These are phyloP conservation scores for Machaerirhynchus nigripectus DNA, from an alignment of 2,113 vertebrate genomes.

Conservation along the genomic window DNA sequence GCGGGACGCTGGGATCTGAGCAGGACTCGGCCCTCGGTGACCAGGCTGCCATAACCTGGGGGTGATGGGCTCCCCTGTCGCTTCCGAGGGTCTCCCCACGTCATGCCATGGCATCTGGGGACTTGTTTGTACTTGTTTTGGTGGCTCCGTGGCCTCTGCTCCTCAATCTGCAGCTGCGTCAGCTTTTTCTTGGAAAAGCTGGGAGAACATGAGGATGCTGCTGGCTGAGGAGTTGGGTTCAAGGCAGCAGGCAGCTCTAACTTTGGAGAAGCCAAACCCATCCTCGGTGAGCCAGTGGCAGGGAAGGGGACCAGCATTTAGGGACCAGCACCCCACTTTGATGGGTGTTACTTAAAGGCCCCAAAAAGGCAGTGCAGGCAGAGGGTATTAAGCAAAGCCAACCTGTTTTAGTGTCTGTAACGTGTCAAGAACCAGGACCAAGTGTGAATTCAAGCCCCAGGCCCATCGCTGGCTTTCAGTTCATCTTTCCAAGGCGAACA, in stretches of 20 bases:
- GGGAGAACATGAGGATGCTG: not conserved
- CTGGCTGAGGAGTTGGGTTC: not conserved
- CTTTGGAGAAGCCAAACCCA: not conserved
- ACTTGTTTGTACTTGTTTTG: not conserved
- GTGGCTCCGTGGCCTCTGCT: not conserved
- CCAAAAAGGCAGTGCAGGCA: not conserved
- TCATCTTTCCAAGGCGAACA: not conserved
- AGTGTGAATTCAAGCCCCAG: not conserved
- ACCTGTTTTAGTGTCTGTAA: not conserved
- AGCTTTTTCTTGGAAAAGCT: not conserved
- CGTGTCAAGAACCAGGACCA: not conserved
- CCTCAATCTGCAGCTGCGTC: not conserved
- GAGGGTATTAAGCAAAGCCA: not conserved
- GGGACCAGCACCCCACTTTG: not conserved
- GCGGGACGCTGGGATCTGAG: not conserved
- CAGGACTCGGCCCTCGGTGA: fast-evolving
- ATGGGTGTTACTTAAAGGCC: not conserved
- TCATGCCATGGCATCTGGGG: not conserved
- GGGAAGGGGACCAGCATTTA: not conserved
- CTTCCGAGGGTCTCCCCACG: not conserved
- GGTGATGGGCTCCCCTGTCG: not conserved
- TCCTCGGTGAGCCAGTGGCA: fast-evolving
- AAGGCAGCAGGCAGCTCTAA: not conserved
- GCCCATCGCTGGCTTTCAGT: not conserved
- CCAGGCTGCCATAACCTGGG: not conserved